A percentile compares a stretch with the other conserved stretches of the same genome.
Evolutionary conservation across 2,888 invertebrate species (phyloP).

Genomic region (Calephelis perditalis): DNA sequence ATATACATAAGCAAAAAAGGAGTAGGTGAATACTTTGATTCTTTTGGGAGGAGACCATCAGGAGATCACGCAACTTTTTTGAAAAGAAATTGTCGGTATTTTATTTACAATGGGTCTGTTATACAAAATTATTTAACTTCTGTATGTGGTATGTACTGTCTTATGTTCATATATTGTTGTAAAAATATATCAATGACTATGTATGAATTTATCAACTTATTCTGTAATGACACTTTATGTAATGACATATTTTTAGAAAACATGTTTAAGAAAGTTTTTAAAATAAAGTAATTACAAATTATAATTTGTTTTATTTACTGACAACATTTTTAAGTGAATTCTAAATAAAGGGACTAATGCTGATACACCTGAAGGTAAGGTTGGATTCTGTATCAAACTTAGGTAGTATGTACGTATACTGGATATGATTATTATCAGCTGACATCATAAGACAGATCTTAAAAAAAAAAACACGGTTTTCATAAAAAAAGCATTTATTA

Average conservation of each 20-base stretch:
- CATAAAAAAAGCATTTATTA: too few species aligned
- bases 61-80: background rate
- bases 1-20: constrained; percentile 1
- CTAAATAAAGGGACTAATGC: too few species aligned
- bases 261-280: background rate
- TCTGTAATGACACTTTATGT: background rate
- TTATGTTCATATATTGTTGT: background rate
- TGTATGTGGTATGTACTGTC: background rate
- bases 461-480: too few species aligned
- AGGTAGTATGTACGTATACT: too few species aligned
- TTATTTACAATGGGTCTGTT: background rate
- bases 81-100: background rate
- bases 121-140: constrained; percentile 4
- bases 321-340: too few species aligned
- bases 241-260: background rate
- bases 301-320: too few species aligned
- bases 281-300: background rate
- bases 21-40: constrained; percentile 10
- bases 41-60: constrained; percentile 1
- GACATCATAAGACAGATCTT: too few species aligned
- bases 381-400: too few species aligned
- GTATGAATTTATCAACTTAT: constrained; percentile 1
- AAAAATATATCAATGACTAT: background rate
- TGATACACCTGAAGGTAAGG: too few species aligned
- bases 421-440: too few species aligned